Evolutionary conservation across 2,888 invertebrate species (phyloP).

Genomic region (Tipula vernalis): DNA sequence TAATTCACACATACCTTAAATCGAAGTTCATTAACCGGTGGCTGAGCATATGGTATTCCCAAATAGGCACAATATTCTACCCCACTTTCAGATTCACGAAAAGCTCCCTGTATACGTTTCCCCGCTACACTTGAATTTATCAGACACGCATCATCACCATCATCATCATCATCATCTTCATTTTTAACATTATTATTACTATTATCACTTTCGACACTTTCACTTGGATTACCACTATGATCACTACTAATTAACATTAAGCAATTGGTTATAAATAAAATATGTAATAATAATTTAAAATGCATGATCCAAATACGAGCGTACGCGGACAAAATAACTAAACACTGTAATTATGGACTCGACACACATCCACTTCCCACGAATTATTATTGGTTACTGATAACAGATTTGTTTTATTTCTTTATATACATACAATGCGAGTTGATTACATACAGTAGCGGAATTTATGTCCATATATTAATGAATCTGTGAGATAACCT

Average conservation of each 20-base stretch:
- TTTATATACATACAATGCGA: neutral
- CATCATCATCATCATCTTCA: neutral
- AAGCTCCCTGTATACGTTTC: neutral
- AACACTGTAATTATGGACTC: neutral
- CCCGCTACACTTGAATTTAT: neutral
- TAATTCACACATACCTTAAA: slow-evolving; percentile 27
- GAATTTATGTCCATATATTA: neutral
- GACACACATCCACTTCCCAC: neutral
- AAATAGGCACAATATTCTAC: slow-evolving; percentile 29
- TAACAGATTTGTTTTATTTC: neutral
- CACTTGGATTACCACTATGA: neutral
- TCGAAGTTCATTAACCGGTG: slow-evolving; percentile 29
- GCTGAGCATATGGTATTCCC: slow-evolving; percentile 31
- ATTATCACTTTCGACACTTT: neutral
- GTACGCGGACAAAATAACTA: neutral
- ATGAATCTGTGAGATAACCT: neutral
- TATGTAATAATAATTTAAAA: neutral
- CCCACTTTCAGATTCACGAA: slow-evolving; percentile 14
- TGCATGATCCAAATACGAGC: neutral
- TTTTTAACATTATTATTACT: neutral
- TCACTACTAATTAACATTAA: neutral
- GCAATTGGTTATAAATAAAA: neutral
- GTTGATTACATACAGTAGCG: neutral
- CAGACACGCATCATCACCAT: neutral
- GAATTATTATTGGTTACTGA: neutral